phyloP scores from a whole-genome alignment of 2,888 invertebrate genomes.

The Neelides folsomi region DNA sequence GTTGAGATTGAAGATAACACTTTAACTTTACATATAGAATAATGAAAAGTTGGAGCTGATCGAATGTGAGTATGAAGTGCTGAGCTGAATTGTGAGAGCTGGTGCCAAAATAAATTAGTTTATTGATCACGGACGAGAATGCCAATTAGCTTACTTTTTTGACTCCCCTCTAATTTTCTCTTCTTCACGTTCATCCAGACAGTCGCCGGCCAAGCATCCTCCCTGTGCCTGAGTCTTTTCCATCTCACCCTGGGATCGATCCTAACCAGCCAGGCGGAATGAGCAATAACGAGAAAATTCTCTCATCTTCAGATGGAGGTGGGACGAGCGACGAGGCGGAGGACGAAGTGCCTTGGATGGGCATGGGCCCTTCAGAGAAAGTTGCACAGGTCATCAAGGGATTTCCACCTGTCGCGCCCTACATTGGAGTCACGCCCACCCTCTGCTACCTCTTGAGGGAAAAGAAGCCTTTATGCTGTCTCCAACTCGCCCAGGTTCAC shows the following conservation, averaged over 20 bases:
- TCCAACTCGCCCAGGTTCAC: conserved; percentile 71
- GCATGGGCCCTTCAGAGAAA: conserved; percentile 18
- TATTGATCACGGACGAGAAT: too few relatives aligned
- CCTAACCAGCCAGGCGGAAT: conserved; percentile 8
- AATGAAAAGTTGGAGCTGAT: too few relatives aligned
- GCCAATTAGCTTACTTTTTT: not conserved
- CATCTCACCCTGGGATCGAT: conserved; percentile 35
- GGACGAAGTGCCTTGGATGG: conserved; percentile 69
- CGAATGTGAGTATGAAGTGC: too few relatives aligned
- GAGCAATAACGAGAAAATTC: conserved; percentile 11
- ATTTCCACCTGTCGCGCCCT: conserved; percentile 91
- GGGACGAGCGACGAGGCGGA: conserved; percentile 56
- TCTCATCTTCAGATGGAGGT: conserved; percentile 13
- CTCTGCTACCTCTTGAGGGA: conserved; percentile 89
- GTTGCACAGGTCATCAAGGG: conserved; percentile 54
- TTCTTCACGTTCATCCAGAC: conserved; percentile 41
- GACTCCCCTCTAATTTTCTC: not conserved
- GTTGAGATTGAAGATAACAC: too few relatives aligned
- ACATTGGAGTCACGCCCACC: conserved; percentile 96
- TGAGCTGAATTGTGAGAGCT: too few relatives aligned
- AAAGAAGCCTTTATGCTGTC: conserved; percentile 87
- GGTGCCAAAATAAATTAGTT: too few relatives aligned
- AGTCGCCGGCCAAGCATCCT: conserved; percentile 80
- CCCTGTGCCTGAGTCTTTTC: conserved; percentile 87
- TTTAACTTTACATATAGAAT: too few relatives aligned